Evolutionary conservation across 2,888 invertebrate species (phyloP), one percentile per base, ranked within the genome.

Genomic region (Tetragnatha montana): DNA sequence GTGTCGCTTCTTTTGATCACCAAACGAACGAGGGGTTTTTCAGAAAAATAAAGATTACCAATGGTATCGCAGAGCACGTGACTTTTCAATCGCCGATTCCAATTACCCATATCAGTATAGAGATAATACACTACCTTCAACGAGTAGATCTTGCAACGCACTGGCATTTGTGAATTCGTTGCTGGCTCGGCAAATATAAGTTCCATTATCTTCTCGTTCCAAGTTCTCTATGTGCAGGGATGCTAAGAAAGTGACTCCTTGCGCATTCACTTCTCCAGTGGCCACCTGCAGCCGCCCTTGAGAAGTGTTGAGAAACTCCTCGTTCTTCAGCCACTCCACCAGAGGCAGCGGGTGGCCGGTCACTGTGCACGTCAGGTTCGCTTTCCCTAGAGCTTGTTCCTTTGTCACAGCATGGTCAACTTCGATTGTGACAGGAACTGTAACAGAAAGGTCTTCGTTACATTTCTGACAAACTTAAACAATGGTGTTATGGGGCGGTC

Each of bases 151-250:
- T 74, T 86, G 86, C 6, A 86, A 35, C 47, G 79, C 83, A 22
- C 82, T 76, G 73, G 88, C 82, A 86, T 89, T 91, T 3, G 81
- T 88, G 47, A 90, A 90, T 60, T 88, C 81, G 83, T 93, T 92
- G 92, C 93, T 85, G 87, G 94, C 93, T 92, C 93, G 92, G 93
- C 96, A 96, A 22, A 94, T 93, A 92, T 96, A 96, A 0, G 96
- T 95, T 10, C 97, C 97, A 93, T 97, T 96, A 92, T 97, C 96
- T 92, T 96, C 95, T 91, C 95, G 95, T 12, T 95, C 94, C 0
- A 96, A 94, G 92, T 95, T 94, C 1, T 94, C 93, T 81, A 96
- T 94, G 80, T 96, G 94, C 17, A 90, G 73, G 22, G 75, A 83
- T 0, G 90, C 83, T 35, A 87, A 71, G 22, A 87, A n/a, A 6